Percentiles rank a stretch among this genome's conserved stretches.
Evolutionary conservation across 2,888 invertebrate species (phyloP).

Genomic region (Agrochola circellaris): DNA sequence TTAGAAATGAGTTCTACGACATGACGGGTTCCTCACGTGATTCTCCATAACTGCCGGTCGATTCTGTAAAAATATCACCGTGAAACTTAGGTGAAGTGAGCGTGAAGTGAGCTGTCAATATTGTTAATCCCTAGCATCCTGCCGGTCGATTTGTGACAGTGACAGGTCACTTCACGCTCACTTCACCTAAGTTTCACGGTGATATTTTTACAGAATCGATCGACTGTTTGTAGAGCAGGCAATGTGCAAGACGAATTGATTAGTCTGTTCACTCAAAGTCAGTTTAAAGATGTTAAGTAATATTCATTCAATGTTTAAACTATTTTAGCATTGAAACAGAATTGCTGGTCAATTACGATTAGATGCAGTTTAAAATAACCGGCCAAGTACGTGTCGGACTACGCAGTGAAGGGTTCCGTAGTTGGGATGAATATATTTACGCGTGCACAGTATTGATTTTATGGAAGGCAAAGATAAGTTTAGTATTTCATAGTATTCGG

Average conservation of each 20-base stretch:
- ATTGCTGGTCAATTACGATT: slow-evolving; percentile 3
- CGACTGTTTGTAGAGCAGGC: neutral
- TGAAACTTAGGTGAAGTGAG: too few relatives aligned
- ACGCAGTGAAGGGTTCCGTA: neutral
- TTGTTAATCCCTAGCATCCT: too few relatives aligned
- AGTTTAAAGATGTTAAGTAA: neutral
- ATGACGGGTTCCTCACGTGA: neutral
- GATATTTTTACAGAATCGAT: too few relatives aligned
- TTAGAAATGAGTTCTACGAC: too few relatives aligned
- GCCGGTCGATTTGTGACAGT: too few relatives aligned
- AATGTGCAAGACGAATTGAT: neutral
- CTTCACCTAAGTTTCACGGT: too few relatives aligned
- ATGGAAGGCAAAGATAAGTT: neutral
- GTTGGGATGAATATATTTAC: neutral
- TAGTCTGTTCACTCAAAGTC: neutral
- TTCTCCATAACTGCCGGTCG: too few relatives aligned
- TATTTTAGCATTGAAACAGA: neutral
- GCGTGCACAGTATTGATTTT: neutral
- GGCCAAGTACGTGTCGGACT: neutral
- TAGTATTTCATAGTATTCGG: neutral
- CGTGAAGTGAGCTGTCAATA: too few relatives aligned
- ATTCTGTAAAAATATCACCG: too few relatives aligned
- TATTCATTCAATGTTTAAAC: neutral
- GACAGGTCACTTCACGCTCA: too few relatives aligned
- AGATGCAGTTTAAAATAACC: slow-evolving; percentile 10